Base-by-base conservation (phyloP, 23 tunicate species). In the Ciona savignyi region DNA sequence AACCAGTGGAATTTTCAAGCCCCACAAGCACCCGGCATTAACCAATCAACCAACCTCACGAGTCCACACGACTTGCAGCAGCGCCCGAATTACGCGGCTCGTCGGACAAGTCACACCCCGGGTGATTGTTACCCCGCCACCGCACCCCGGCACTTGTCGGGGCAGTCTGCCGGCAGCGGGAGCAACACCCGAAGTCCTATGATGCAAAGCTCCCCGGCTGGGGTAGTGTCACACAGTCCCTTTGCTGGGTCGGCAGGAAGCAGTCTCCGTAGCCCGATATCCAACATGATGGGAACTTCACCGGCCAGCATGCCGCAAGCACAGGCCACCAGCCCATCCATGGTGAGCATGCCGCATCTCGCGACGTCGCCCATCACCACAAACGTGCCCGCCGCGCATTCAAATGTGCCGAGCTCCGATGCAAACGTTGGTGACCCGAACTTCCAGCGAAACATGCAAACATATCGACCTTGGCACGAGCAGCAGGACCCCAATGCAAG, bases 181-280 rank as follows among this genome's bases (percentile, higher is more conserved):
- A 51, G 73, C 15, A 82, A 33, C 66, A n/a, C n/a, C n/a, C 80
- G 63, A 11, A 82, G 87, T 34, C 87, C 87, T 24, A 82, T 82
- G 80, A 60, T 74, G 80, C 87, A 74, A 67, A 26, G 74, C 23
- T 75, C 87, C 24, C 75, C 87, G 20, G 75, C 74, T 1, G 75
- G 78, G 1, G 78, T 42, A 1, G 32, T 61, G 4, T 23, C 80
- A 9, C 83, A 51, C 30, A 68, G 62, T 65, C 80, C 70, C 24
- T 33, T 27, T 56, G 62, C 70, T 21, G 62, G 78, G 21, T 51
- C 80, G 1, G 32, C 80, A 0, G 75, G 75, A 11, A 60, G 48
- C 42, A 75, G 78, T 30, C 23, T 82, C 25, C 68, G 70, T 2
- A 82, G 87, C 63, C 87, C 87, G 6, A 60, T 79, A 51, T 6